Base-by-base conservation (phyloP, 2,797 vertebrate species). In the Typhlichthys subterraneus region DNA sequence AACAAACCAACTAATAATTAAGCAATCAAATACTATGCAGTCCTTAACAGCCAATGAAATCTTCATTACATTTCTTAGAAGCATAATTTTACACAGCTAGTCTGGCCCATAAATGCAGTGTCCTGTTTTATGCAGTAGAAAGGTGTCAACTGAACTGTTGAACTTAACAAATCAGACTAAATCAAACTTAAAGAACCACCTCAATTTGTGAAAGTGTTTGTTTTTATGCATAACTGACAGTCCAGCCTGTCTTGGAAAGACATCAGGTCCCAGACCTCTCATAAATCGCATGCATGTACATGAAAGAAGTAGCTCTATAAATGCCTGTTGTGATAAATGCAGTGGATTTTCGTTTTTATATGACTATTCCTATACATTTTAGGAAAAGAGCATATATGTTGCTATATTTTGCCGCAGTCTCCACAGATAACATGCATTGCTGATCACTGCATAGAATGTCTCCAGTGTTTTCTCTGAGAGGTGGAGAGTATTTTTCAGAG, bases 381-480 rank as follows among this genome's bases (percentile, higher is more conserved):
- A 46, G 57, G 58, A 51, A 49, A 33, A 72, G 69, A 66, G 72
- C 71, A 70, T 67, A 81, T 63, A 50, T 66, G 66, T 58, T 51
- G 64, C 59, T 82, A 67, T 56, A 57, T 62, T 73, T 62, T 65
- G 70, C 63, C 61, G 67, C 64, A 29, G 53, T 46, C 69, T 77
- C 76, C 67, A 75, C 73, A 8, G 54, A 71, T 62, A 74, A 69
- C 70, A 62, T 73, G 78, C 70, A 80, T 73, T 69, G 75, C 33
- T 69, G 56, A 59, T 15, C 12, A 48, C 19, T 53, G 23, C 17
- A 42, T 57, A 53, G 59, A 50, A 5, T 80, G 69, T 69, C 85
- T 81, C 76, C 77, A 81, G 76, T 70, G 73, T 82, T 23, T 23
- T 23, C 23, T 23, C 23, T 23, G 23, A 23, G 23, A 77, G 73